A percentile compares a stretch with the other conserved stretches of the same genome.
Evolutionary conservation across 2,888 invertebrate genomes (phyloP).

Genomic region (Acanthosepion pharaonis): DNA sequence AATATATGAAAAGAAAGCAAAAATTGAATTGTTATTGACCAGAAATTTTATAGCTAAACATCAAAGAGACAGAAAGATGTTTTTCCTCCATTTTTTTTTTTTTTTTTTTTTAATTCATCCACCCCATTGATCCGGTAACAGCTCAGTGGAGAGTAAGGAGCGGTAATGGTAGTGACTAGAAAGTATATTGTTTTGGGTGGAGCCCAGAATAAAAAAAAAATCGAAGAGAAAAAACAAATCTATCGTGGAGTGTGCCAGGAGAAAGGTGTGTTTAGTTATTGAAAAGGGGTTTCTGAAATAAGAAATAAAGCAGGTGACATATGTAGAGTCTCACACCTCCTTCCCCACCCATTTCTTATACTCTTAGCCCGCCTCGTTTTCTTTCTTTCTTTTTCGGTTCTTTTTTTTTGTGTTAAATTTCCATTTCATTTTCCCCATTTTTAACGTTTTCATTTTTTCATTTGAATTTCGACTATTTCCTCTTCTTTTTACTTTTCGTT

Average conservation of each 20-base stretch:
- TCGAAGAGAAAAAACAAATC: background rate
- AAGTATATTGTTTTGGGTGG: background rate
- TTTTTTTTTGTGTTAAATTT: background rate
- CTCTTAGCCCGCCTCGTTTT: rapidly evolving
- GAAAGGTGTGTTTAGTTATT: background rate
- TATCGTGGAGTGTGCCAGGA: background rate
- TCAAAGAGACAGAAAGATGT: no score
- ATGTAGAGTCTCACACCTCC: background rate
- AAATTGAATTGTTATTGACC: no score
- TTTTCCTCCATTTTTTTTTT: no score
- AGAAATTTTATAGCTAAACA: no score
- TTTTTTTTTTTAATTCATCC: background rate
- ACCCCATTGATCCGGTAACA: background rate
- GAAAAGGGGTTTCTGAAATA: background rate
- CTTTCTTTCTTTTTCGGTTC: background rate
- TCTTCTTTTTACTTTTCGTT: background rate
- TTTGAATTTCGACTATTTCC: background rate
- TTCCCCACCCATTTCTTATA: background rate
- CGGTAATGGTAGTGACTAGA: background rate
- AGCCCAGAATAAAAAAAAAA: background rate
- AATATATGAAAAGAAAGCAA: no score
- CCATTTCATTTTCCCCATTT: background rate
- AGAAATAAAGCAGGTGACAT: background rate
- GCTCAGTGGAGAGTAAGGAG: background rate
- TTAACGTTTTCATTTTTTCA: background rate